Conservation (phyloP, 2,113 vertebrate species). For the Ploceus nigricollis region DNA sequence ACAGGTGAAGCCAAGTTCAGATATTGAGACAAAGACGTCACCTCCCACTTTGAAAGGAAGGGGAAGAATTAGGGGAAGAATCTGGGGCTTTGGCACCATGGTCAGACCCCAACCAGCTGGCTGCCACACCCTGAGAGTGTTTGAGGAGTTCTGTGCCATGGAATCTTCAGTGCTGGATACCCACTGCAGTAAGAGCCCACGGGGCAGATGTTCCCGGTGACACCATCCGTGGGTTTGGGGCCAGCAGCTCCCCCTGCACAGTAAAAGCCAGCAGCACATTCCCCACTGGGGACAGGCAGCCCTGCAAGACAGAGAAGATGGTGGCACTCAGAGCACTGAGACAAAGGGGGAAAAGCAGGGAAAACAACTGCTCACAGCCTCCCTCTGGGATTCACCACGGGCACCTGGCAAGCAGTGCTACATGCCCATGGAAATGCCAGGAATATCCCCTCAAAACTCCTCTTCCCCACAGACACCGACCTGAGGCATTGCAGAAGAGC, state of each 20-base stretch:
- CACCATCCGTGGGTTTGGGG: slow-evolving; percentile 78
- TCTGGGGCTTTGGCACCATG: background rate
- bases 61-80: background rate
- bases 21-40: background rate
- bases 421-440: rapidly evolving
- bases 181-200: slow-evolving; percentile 86
- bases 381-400: background rate
- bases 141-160: background rate
- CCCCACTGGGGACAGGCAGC: slow-evolving; percentile 78
- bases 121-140: background rate
- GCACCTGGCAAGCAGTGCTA: background rate
- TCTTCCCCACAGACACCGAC: slow-evolving; percentile 41
- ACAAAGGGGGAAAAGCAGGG: background rate
- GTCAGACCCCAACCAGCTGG: background rate
- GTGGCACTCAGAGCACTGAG: background rate
- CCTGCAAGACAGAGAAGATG: slow-evolving; percentile 67
- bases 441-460: background rate
- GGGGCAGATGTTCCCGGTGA: slow-evolving; percentile 84
- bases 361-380: background rate
- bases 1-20: background rate
- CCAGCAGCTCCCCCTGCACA: slow-evolving; percentile 77
- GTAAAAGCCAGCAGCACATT: slow-evolving; percentile 85
- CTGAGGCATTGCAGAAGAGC: slow-evolving; percentile 83
- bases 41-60: background rate
- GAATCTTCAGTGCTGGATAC: background rate